phyloP scores from a whole-genome alignment of 2,113 vertebrate genomes.

The Urocolius indicus region DNA sequence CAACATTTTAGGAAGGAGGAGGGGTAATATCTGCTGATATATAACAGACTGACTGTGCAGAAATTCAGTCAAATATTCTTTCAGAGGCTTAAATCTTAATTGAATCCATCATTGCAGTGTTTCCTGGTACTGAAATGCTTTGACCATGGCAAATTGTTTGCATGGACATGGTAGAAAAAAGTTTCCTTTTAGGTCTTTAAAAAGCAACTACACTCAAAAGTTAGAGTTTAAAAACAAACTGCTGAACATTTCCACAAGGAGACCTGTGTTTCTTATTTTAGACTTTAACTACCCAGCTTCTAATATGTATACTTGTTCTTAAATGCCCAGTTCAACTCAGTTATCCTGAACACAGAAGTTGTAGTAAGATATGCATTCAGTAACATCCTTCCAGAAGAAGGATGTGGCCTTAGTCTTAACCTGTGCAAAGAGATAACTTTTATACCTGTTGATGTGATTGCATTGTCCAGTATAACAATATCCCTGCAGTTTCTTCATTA shows the following conservation, averaged over 20 bases:
- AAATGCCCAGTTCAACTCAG: neutral
- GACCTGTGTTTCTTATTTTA: neutral
- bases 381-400: neutral
- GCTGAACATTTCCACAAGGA: neutral
- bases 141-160: constrained; percentile 11
- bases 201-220: neutral
- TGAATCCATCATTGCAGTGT: constrained; percentile 20
- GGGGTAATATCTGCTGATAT: neutral
- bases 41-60: constrained; percentile 37
- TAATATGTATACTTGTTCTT: neutral
- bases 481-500: neutral
- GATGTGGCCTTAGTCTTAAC: neutral
- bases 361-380: neutral
- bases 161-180: neutral
- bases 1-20: neutral
- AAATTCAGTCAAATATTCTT: neutral
- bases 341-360: neutral
- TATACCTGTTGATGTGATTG: neutral
- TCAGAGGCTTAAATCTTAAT: constrained; percentile 32
- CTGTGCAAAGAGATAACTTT: neutral
- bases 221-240: constrained; percentile 7
- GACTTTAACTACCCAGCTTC: neutral
- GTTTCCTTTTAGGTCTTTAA: constrained; percentile 18
- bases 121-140: constrained; percentile 27
- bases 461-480: neutral